Base-by-base conservation (phyloP, 2,797 vertebrate species). In the Hoplostethus atlanticus region DNA sequence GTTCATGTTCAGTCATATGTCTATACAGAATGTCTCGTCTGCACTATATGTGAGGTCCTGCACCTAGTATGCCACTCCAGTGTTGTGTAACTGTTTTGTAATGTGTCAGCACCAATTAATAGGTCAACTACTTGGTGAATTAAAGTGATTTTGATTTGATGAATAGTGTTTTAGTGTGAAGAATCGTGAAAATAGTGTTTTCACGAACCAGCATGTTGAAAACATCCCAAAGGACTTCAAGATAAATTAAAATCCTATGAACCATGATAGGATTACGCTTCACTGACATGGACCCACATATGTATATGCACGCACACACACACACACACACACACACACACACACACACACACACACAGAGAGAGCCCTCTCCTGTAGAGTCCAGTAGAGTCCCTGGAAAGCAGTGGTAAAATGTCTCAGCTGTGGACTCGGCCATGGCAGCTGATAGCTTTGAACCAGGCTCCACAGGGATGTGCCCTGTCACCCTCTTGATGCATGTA, bases 371-470 rank as follows among this genome's bases (percentile, higher is more conserved):
- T 61, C 58, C 21, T 62, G 8, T 42, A 17, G 3, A 2, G 46
- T 12, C 46, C 64, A 48, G 56, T 46, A 3, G 51, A 58, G 74
- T 70, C 58, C 70, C 58, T 64, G 73, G 40, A 76, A 59, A 77
- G 57, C 66, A 10, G 48, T 28, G 10, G 40, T 4, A 31, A 71
- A 61, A 74, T 46, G 71, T 52, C 70, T 76, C 65, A 31, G 50
- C 25, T 55, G 34, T 40, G 77, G 63, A 77, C 68, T 60, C 16
- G 25, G 69, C 47, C 15, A 2, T 55, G 21, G 59, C 59, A 42
- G 58, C 42, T 68, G 63, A 76, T 55, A 57, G 71, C 81, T 91
- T 88, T 87, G 77, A 90, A 86, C 80, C 67, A 3, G 1, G 6
- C 57, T 77, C 77, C 54, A 61, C 30, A 25, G 84, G 86, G 81